Conservation (phyloP, 2,888 invertebrate genomes). For the Yponomeuta cagnagella region DNA sequence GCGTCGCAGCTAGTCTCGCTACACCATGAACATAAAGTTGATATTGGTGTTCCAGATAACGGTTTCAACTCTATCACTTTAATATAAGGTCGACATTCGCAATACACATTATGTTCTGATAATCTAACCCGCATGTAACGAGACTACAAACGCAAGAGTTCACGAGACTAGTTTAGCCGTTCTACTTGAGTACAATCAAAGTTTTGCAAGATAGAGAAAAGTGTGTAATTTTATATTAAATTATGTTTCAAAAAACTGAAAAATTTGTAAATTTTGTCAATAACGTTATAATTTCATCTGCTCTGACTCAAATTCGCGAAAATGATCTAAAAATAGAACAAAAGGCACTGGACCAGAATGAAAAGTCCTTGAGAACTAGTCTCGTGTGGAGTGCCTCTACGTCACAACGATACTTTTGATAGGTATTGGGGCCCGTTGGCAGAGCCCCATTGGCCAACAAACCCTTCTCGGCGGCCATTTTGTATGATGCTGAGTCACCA, state of each 20-base stretch:
- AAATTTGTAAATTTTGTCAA: background rate
- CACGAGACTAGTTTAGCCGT: slow-evolving; percentile 59
- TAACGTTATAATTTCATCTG: background rate
- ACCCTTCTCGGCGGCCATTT: slow-evolving; percentile 79
- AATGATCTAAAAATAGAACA: slow-evolving; percentile 35
- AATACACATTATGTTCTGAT: slow-evolving; percentile 5
- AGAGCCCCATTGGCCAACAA: slow-evolving; percentile 63
- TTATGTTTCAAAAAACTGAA: background rate
- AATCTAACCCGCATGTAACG: slow-evolving; percentile 19
- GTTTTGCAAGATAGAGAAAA: slow-evolving; percentile 29
- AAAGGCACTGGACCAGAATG: slow-evolving; percentile 51
- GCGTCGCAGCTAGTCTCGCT: slow-evolving; percentile 69
- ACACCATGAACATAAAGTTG: slow-evolving; percentile 39
- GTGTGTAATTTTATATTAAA: background rate
- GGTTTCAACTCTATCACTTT: slow-evolving; percentile 24
- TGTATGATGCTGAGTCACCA: slow-evolving; percentile 78
- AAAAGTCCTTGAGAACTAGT: slow-evolving; percentile 74
- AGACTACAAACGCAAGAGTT: slow-evolving; percentile 28
- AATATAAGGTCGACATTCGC: slow-evolving; percentile 40
- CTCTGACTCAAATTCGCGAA: background rate
- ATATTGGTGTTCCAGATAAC: slow-evolving; percentile 29
- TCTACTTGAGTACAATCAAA: slow-evolving; percentile 67
- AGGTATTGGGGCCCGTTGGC: slow-evolving; percentile 56
- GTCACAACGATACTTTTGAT: slow-evolving; percentile 63
- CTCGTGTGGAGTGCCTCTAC: slow-evolving; percentile 69